phyloP scores from a whole-genome alignment of 2,113 vertebrate genomes.

The Genyomyrus donnyi region DNA sequence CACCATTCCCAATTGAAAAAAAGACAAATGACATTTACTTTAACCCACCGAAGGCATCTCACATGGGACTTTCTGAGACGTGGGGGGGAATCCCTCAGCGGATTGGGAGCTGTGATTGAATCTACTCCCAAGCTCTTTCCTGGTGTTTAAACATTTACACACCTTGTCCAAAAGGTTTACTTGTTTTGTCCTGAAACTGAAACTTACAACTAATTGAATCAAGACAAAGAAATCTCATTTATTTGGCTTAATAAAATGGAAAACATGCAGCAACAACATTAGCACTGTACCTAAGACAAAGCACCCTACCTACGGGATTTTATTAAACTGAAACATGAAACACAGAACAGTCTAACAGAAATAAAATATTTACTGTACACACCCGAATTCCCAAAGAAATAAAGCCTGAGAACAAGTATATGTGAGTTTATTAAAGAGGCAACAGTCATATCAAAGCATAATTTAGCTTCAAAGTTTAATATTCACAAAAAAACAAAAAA shows the following conservation, averaged over 20 bases:
- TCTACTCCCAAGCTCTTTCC: slow-evolving; percentile 76
- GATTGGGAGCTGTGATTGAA: slow-evolving; percentile 84
- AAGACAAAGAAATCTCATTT: slow-evolving; percentile 95
- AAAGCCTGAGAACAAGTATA: slow-evolving; percentile 22
- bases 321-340: slow-evolving; percentile 55
- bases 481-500: background rate
- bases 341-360: slow-evolving; percentile 39
- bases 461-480: background rate
- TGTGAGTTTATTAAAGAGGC: background rate
- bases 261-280: slow-evolving; percentile 84
- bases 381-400: slow-evolving; percentile 34
- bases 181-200: slow-evolving; percentile 74
- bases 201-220: slow-evolving; percentile 85
- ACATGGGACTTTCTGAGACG: slow-evolving; percentile 68
- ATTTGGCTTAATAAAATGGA: slow-evolving; percentile 75
- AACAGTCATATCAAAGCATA: background rate
- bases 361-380: slow-evolving; percentile 37
- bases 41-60: slow-evolving; percentile 73
- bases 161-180: slow-evolving; percentile 74
- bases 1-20: slow-evolving; percentile 12
- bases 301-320: slow-evolving; percentile 66
- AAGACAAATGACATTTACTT: slow-evolving; percentile 77
- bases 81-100: slow-evolving; percentile 61
- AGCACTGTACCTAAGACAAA: slow-evolving; percentile 67
- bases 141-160: slow-evolving; percentile 89